Evolutionary conservation across 2,888 invertebrate genomes (phyloP), one percentile per base, ranked within the genome.

Genomic region (Griposia aprilina): DNA sequence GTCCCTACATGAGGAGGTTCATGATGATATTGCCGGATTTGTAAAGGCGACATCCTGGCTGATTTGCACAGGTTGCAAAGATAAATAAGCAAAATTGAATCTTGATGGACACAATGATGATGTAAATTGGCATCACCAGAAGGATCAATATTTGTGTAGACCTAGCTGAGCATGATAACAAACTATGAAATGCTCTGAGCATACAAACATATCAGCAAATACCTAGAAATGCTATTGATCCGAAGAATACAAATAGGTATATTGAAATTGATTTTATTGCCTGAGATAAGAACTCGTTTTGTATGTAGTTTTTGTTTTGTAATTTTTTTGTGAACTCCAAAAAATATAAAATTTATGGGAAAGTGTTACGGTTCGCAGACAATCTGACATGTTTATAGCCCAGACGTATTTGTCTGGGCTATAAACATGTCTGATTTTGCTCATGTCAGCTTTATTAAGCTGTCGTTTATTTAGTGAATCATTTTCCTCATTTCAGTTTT

Each of bases 401-500:
- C 1, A 55, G 10, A 30, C 30, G 45, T 45, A 74, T n/a, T n/a
- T n/a, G n/a, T n/a, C n/a, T n/a, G n/a, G n/a, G n/a, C n/a, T n/a
- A n/a, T n/a, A n/a, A n/a, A n/a, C n/a, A n/a, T n/a, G n/a, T n/a
- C n/a, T n/a, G n/a, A n/a, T n/a, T n/a, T n/a, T n/a, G n/a, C n/a
- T n/a, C n/a, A n/a, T n/a, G n/a, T n/a, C n/a, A n/a, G n/a, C n/a
- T n/a, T n/a, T n/a, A n/a, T 45, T 0, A 20, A 66, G 26, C 10
- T 52, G 1, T 60, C 20, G 48, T 66, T 57, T 59, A 70, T 72
- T 74, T 63, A 41, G 4, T 66, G 52, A 11, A 23, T 26, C 0
- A 73, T 79, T 80, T 75, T 76, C 92, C 92, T 17, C 90, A 95
- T 88, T 88, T 26, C 89, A 69, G 80, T 93, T 76, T 71, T 93